Conservation (phyloP, 2,888 invertebrate genomes). For the Buathra laborator region DNA sequence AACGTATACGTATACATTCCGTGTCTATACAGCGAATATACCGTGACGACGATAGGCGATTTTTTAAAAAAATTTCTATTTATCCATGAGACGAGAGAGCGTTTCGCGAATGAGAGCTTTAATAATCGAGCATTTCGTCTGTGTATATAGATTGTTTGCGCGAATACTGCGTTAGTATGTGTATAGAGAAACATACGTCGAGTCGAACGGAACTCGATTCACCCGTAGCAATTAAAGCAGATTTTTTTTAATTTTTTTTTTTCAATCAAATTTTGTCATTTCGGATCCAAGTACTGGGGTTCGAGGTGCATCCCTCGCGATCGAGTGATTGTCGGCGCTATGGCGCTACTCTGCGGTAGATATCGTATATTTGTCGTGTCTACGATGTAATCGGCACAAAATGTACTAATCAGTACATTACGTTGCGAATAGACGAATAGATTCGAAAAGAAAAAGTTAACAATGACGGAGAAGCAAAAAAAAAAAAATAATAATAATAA, state of each 20-base stretch:
- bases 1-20: background rate
- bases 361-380: background rate
- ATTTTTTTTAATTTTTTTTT: conserved; percentile 43
- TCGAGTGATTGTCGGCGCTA: conserved; percentile 59
- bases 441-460: background rate
- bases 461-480: background rate
- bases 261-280: conserved; percentile 66
- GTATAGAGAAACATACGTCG: conserved; percentile 48
- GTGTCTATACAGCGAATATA: conserved; percentile 21
- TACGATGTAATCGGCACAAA: background rate
- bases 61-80: conserved; percentile 16
- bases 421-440: background rate
- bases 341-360: conserved; percentile 27
- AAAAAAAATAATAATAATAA: background rate
- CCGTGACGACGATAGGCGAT: conserved; percentile 23
- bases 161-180: background rate
- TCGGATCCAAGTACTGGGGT: conserved; percentile 46
- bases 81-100: conserved; percentile 21
- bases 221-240: conserved; percentile 54
- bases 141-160: conserved; percentile 24
- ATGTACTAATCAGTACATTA: background rate
- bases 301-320: conserved; percentile 33
- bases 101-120: conserved; percentile 52
- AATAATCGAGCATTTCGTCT: conserved; percentile 55
- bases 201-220: conserved; percentile 37